Conservation (phyloP, 1,140 invertebrate species). For the Cepaea nemoralis region DNA sequence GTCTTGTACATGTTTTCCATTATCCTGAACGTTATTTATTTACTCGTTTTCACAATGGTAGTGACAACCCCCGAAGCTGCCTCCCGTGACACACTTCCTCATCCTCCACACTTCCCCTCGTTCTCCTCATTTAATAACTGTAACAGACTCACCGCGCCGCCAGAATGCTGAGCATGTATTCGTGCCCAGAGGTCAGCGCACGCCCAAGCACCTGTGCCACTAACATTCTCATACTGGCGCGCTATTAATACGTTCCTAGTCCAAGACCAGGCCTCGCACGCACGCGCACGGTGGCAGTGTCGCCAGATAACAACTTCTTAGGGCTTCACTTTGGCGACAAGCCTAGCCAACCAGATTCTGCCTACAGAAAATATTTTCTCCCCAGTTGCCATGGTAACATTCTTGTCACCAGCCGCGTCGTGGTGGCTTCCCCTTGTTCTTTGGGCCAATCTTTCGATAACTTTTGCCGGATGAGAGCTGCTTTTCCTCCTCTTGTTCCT, state of each 20-base stretch:
- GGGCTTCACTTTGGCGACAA: conserved; percentile 7
- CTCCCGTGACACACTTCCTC: too few species aligned
- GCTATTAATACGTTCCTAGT: neutral
- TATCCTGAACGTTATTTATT: too few species aligned
- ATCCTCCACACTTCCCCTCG: neutral
- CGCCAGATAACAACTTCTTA: conserved; percentile 14
- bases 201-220: neutral
- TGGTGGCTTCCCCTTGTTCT: neutral
- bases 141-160: too few species aligned
- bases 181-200: too few species aligned
- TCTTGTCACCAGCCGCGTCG: conserved; percentile 37
- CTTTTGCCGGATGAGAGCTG: neutral
- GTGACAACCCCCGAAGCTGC: too few species aligned
- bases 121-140: neutral
- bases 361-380: neutral
- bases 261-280: neutral
- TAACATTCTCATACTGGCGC: neutral
- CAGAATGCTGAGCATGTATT: too few species aligned
- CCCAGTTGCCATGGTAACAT: conserved; percentile 28
- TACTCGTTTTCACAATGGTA: too few species aligned
- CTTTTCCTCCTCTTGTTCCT: neutral
- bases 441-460: neutral
- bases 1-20: too few species aligned
- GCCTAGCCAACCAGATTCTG: conserved; percentile 37
- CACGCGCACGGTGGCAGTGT: neutral